Evolutionary conservation across 2,888 invertebrate species (phyloP).

Genomic region (Cryptus viduatorius): DNA sequence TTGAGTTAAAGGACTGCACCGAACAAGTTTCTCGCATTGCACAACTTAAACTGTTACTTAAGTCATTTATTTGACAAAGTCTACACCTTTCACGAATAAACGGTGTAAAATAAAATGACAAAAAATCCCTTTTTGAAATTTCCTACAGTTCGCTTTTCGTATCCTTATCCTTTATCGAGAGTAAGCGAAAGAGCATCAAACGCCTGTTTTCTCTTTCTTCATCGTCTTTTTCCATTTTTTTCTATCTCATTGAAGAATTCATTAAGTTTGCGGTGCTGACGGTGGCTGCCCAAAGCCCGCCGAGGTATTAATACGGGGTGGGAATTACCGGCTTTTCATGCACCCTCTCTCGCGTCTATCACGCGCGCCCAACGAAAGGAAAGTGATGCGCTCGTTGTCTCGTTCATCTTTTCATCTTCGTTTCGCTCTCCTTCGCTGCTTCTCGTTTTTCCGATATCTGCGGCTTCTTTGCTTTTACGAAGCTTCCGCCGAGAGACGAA

Average conservation of each 20-base stretch:
- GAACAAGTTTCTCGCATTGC: too few species aligned
- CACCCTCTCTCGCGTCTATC: constrained; percentile 71
- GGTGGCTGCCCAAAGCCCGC: constrained; percentile 47
- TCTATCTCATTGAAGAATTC: constrained; percentile 85
- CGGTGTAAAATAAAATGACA: too few species aligned
- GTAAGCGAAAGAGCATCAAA: constrained; percentile 33
- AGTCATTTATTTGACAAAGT: too few species aligned
- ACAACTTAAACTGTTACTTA: too few species aligned
- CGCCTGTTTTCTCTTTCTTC: constrained; percentile 35
- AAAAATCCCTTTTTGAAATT: too few species aligned
- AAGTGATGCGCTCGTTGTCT: constrained; percentile 57
- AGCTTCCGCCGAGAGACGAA: constrained; percentile 18
- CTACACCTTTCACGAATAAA: too few species aligned
- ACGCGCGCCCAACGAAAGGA: constrained; percentile 36
- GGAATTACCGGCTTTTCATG: constrained; percentile 82
- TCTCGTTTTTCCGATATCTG: constrained; percentile 62
- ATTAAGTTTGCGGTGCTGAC: constrained; percentile 82
- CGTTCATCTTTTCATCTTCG: constrained; percentile 70
- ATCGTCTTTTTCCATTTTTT: constrained; percentile 75
- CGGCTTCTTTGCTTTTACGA: constrained; percentile 60
- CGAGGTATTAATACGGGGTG: constrained; percentile 83
- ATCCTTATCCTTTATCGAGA: constrained; percentile 69
- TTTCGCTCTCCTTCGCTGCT: constrained; percentile 62
- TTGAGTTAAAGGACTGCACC: too few species aligned
- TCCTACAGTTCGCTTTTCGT: neutral